Conservation (phyloP, 1,140 invertebrate species). For the Drosophila insularis region DNA sequence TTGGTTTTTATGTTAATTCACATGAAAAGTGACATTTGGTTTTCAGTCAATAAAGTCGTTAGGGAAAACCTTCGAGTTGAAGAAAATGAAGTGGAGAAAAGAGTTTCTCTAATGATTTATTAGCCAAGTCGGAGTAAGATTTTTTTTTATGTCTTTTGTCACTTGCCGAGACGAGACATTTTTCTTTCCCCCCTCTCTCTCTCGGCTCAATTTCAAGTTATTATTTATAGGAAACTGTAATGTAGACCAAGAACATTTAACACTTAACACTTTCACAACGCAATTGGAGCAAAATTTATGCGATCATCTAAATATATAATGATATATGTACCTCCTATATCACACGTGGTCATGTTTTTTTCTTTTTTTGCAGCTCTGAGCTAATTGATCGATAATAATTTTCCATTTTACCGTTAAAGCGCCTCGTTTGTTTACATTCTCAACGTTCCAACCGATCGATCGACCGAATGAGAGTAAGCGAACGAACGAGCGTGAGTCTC, state of each 20-base stretch:
- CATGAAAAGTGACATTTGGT: slow-evolving; percentile 58
- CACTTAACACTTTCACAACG: slow-evolving; percentile 74
- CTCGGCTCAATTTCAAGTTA: slow-evolving; percentile 14
- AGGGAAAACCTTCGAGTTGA: slow-evolving; percentile 10
- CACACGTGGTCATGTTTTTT: slow-evolving; percentile 41
- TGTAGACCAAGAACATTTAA: slow-evolving; percentile 65
- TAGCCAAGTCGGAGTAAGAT: neutral
- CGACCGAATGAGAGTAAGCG: slow-evolving; percentile 14
- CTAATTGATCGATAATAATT: slow-evolving; percentile 82
- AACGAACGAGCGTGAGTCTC: neutral
- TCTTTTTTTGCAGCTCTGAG: slow-evolving; percentile 66
- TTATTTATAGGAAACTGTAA: slow-evolving; percentile 29
- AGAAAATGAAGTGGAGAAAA: slow-evolving; percentile 9
- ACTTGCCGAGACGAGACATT: slow-evolving; percentile 20
- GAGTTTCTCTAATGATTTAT: slow-evolving; percentile 52
- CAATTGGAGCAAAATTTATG: slow-evolving; percentile 63
- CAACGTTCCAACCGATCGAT: slow-evolving; percentile 27
- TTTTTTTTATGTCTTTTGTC: slow-evolving; percentile 20
- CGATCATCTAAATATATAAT: neutral
- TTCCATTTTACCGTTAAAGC: slow-evolving; percentile 82
- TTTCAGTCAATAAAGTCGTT: slow-evolving; percentile 38
- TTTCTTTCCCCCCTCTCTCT: neutral
- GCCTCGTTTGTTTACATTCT: slow-evolving; percentile 80
- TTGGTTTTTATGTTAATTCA: slow-evolving; percentile 54
- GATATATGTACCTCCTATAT: neutral